Evolutionary conservation across 2,113 vertebrate genomes (phyloP).

Genomic region (Potamarius usumacintae): DNA sequence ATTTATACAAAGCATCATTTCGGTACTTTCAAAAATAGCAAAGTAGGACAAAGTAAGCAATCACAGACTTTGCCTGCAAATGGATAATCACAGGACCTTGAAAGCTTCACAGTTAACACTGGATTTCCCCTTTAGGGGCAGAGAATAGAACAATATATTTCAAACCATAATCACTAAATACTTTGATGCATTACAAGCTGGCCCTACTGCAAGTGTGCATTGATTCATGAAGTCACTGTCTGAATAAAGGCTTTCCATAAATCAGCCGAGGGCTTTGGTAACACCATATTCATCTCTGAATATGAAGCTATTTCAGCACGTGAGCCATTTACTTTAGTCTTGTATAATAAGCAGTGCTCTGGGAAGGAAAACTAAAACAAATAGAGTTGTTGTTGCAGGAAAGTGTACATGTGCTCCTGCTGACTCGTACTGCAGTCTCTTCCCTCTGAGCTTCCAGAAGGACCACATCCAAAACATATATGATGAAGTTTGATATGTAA

Average conservation of each 20-base stretch:
- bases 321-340: conserved; percentile 55
- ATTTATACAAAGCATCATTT: conserved; percentile 80
- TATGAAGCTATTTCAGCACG: conserved; percentile 55
- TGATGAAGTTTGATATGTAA: not conserved
- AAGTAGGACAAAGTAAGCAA: conserved; percentile 81
- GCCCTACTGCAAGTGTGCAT: conserved; percentile 54
- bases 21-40: conserved; percentile 76
- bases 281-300: conserved; percentile 50
- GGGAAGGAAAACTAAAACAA: conserved; percentile 35
- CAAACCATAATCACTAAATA: conserved; percentile 76
- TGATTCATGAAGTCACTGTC: conserved; percentile 51
- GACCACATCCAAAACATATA: not conserved
- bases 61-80: conserved; percentile 70
- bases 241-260: conserved; percentile 57
- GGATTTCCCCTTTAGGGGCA: conserved; percentile 69
- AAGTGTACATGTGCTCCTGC: conserved; percentile 36
- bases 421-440: conserved; percentile 47
- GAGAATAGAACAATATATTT: conserved; percentile 73
- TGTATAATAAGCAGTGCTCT: conserved; percentile 44
- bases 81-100: conserved; percentile 74
- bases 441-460: not conserved
- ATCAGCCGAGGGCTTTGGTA: conserved; percentile 59
- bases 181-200: conserved; percentile 69
- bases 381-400: conserved; percentile 32
- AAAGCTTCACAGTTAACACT: conserved; percentile 67